phyloP scores from a whole-genome alignment of 2,113 vertebrate genomes.

The Thoracochromis brauschi region DNA sequence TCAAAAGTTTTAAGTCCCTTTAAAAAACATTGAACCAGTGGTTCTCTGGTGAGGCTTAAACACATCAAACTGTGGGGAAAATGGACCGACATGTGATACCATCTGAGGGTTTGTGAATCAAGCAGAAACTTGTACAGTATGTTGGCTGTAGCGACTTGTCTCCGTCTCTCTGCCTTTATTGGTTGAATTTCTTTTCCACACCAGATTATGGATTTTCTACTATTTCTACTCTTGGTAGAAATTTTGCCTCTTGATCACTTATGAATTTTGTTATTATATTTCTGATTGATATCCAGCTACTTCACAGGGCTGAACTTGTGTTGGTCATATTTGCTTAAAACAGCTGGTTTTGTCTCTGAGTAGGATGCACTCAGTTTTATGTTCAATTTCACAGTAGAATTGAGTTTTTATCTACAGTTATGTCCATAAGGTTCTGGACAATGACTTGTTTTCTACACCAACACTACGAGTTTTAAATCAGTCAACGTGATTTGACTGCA shows the following conservation, averaged over 20 bases:
- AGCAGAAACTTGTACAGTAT: neutral
- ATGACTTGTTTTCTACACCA: neutral
- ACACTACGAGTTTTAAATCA: neutral
- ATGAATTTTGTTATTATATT: neutral
- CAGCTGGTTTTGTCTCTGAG: neutral
- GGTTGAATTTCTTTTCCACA: neutral
- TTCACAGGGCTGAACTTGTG: neutral
- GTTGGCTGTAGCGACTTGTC: neutral
- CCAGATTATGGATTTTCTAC: neutral
- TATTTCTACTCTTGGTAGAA: neutral
- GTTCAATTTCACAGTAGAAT: neutral
- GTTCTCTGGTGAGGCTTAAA: neutral
- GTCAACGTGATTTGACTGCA: neutral
- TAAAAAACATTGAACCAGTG: neutral
- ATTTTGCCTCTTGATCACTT: neutral
- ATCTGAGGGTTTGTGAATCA: neutral
- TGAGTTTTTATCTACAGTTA: rapidly evolving
- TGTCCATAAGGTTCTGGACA: rapidly evolving
- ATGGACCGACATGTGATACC: neutral
- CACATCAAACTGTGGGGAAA: neutral
- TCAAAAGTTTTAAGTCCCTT: neutral
- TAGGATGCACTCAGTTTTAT: too few relatives aligned
- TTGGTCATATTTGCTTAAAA: neutral
- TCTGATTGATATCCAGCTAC: neutral
- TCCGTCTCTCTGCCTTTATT: neutral